Conservation (phyloP, 2,113 vertebrate genomes). For the Pontoporia blainvillei region DNA sequence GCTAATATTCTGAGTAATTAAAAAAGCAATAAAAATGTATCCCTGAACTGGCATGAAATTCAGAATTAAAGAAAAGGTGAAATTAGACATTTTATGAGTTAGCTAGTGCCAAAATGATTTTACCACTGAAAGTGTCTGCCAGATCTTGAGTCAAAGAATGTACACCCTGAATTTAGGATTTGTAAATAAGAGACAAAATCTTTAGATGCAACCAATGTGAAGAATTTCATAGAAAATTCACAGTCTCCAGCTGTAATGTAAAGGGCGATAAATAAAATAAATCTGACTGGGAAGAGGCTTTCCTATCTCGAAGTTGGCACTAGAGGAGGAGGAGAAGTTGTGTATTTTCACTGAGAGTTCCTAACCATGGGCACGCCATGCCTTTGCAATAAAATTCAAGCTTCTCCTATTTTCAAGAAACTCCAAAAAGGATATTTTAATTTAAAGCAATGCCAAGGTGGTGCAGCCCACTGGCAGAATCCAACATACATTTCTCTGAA, state of each 20-base stretch:
- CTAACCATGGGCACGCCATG: not conserved
- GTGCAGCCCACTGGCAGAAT: not conserved
- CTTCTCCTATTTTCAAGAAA: not conserved
- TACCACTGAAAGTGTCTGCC: not conserved
- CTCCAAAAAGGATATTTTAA: constrained; percentile 27
- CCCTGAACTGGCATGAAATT: not conserved
- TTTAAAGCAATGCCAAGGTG: constrained; percentile 18
- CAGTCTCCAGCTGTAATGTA: not conserved
- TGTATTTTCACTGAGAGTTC: constrained; percentile 1
- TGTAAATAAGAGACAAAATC: not conserved
- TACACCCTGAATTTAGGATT: not conserved
- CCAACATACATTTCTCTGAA: not conserved
- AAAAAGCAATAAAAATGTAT: not conserved
- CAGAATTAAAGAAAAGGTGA: not conserved
- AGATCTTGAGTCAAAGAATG: not conserved
- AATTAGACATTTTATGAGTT: not conserved
- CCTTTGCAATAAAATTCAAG: constrained; percentile 41
- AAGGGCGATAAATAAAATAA: not conserved
- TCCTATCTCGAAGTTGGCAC: not conserved
- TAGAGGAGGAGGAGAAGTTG: not conserved
- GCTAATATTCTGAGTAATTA: not conserved
- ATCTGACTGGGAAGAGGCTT: not conserved
- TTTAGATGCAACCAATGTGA: not conserved
- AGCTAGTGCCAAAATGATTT: not conserved
- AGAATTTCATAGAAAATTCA: constrained; percentile 8